Evolutionary conservation across 2,113 vertebrate species (phyloP).

Genomic region (Pelmatolapia mariae): DNA sequence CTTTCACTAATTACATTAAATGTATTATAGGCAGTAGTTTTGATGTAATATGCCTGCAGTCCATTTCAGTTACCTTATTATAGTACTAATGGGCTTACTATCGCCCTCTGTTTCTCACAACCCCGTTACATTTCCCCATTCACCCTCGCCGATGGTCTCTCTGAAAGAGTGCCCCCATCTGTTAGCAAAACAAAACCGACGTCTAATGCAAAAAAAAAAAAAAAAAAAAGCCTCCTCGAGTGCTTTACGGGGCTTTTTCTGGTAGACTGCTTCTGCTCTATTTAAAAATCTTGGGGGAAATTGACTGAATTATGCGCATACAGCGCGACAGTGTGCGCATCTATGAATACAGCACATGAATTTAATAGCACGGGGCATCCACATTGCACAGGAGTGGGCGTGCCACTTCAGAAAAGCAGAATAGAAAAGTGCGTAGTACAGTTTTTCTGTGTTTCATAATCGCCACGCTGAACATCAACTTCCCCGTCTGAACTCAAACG

Average conservation of each 20-base stretch:
- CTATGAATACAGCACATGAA: background rate
- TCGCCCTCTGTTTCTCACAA: background rate
- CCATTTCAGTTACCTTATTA: background rate
- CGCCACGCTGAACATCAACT: background rate
- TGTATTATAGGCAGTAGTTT: background rate
- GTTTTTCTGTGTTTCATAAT: constrained; percentile 51
- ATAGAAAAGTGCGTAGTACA: constrained; percentile 76
- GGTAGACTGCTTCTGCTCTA: background rate
- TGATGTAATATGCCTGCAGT: background rate
- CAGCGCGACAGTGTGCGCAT: background rate
- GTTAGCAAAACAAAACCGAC: constrained; percentile 63
- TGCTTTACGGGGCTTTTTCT: constrained; percentile 2
- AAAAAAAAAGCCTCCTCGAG: background rate
- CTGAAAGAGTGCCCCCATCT: constrained; percentile 56
- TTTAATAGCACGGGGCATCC: constrained; percentile 1
- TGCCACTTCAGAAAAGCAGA: constrained; percentile 60
- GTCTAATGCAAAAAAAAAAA: background rate
- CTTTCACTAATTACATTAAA: background rate
- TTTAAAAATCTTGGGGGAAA: background rate
- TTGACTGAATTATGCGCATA: background rate
- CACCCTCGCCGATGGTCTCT: background rate
- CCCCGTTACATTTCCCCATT: constrained; percentile 35
- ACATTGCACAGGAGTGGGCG: constrained; percentile 71
- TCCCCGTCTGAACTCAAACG: background rate
- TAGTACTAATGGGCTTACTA: background rate